Evolutionary conservation across 2,113 vertebrate species (phyloP).

Genomic region (Hemicordylus capensis): DNA sequence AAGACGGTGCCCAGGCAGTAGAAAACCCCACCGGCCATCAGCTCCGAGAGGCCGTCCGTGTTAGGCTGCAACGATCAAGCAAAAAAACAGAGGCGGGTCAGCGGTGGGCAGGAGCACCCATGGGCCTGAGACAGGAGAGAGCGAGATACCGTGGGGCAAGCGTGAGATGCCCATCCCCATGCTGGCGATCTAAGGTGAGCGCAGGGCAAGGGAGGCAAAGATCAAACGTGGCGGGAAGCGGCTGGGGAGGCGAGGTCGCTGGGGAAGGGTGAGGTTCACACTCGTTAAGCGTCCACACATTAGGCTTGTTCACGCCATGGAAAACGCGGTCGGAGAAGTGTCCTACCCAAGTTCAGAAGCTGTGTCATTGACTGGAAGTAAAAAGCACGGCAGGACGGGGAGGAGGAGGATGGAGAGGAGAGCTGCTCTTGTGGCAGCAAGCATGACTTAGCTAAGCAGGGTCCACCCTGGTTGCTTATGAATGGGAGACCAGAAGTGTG

Average conservation of each 20-base stretch:
- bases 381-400: too few relatives aligned
- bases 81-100: neutral
- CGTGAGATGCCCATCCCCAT: neutral
- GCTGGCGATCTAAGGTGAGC: neutral
- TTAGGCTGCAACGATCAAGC: slow-evolving; percentile 79
- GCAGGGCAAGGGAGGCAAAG: neutral
- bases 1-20: slow-evolving; percentile 90
- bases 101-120: neutral
- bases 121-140: rapidly evolving
- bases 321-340: too few relatives aligned
- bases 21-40: slow-evolving; percentile 85
- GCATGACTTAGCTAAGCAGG: too few relatives aligned
- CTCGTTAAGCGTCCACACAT: too few relatives aligned
- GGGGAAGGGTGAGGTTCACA: neutral
- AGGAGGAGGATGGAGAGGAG: too few relatives aligned
- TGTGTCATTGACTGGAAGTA: too few relatives aligned
- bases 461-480: too few relatives aligned
- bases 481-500: too few relatives aligned
- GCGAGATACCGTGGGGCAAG: rapidly evolving
- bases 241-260: neutral
- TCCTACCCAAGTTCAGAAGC: too few relatives aligned
- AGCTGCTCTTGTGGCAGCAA: too few relatives aligned
- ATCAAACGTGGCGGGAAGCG: neutral
- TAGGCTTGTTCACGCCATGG: too few relatives aligned
- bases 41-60: slow-evolving; percentile 87